Base-by-base conservation (phyloP, 2,797 vertebrate species). In the Muscicapa comitata region DNA sequence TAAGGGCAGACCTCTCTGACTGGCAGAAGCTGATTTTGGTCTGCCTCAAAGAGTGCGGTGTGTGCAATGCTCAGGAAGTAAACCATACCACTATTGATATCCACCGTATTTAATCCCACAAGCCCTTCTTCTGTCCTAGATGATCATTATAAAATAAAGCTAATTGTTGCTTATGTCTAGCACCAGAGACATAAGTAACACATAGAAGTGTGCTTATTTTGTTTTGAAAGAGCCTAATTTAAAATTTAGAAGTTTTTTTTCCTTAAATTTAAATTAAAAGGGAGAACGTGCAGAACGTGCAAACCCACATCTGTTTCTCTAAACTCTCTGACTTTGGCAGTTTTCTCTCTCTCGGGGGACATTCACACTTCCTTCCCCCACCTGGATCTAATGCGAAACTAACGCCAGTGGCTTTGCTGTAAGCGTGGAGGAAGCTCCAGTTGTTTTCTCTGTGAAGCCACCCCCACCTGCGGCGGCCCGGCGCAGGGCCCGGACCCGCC, bases 361-460 rank as follows among this genome's bases (percentile, higher is more conserved):
- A 25, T n/a, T 57, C 62, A 23, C 59, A 19, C 81, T 47, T 84
- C 84, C 47, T 79, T 84, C n/a, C n/a, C 26, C n/a, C 50, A 74
- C 45, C 71, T 67, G 93, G 54, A 88, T 59, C 47, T 31, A 85
- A 54, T 6, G 65, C 25, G 43, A 55, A 74, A 67, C 53, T 11
- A 45, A 73, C 31, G 21, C 63, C 73, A 13, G n/a, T 4, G 51
- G 54, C 40, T 76, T 62, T 53, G 67, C 37, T 35, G 25, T 63
- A 59, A 21, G 18, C 2, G 0, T 3, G n/a, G 33, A 62, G 26
- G 51, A 53, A 17, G n/a, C 6, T 48, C 10, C 33, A 7, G 20
- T 3, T 26, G 33, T 53, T 81, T 75, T 50, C n/a, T 9, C 65
- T 8, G 17, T 20, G 71, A 61, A 67, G 17, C 23, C 10, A 1